Evolutionary conservation across 2,797 vertebrate species (phyloP).

Genomic region (Brachyalestes nurse): DNA sequence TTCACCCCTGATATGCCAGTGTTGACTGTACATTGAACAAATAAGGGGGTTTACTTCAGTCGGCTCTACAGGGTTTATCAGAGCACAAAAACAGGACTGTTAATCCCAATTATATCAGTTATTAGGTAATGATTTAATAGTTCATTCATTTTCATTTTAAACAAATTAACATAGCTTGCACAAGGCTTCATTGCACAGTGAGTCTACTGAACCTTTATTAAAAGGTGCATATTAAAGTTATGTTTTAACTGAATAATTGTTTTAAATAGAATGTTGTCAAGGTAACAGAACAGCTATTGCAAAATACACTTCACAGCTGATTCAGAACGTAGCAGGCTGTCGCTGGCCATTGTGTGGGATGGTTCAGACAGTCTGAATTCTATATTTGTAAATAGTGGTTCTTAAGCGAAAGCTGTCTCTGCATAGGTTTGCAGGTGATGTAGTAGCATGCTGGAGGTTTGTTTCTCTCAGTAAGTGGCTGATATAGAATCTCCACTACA

Average conservation of each 20-base stretch:
- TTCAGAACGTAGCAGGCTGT: background rate
- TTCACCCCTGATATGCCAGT: background rate
- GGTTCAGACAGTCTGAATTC: background rate
- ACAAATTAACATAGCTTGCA: background rate
- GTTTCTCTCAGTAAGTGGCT: too few relatives aligned
- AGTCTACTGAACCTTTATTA: too few relatives aligned
- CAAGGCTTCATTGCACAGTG: too few relatives aligned
- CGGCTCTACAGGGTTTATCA: background rate
- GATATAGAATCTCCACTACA: too few relatives aligned
- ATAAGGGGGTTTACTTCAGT: background rate
- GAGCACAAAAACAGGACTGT: too few relatives aligned
- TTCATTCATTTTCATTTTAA: too few relatives aligned
- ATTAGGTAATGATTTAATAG: too few relatives aligned
- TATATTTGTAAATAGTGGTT: background rate
- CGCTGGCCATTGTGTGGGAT: background rate
- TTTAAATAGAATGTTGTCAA: background rate
- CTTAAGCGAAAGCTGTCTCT: background rate
- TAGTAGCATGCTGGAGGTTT: background rate
- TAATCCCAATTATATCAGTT: too few relatives aligned
- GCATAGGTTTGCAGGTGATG: background rate
- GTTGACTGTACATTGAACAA: background rate
- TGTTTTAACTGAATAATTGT: background rate
- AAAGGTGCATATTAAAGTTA: too few relatives aligned
- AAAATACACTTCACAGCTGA: background rate
- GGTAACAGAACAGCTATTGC: background rate